These are phyloP conservation scores for Enteromius fasciolatus DNA, from an alignment of 2,797 vertebrate species.

Conservation along the genomic window DNA sequence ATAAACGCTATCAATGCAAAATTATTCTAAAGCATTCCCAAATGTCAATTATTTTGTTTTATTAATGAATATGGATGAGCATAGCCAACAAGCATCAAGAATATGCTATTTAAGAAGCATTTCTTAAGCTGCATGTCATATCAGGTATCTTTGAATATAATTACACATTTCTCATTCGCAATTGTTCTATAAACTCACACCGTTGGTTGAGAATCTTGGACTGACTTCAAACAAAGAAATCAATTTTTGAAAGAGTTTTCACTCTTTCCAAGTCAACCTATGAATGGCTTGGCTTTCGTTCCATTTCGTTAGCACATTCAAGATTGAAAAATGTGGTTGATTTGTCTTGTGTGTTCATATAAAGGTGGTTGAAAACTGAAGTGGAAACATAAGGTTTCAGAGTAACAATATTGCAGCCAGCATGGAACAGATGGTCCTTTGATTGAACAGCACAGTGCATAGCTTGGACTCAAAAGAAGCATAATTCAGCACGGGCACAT, in stretches of 20 bases:
- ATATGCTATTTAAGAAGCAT: neutral
- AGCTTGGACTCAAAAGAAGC: constrained; percentile 25
- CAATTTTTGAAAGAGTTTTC: neutral
- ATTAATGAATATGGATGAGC: neutral
- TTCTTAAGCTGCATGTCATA: neutral
- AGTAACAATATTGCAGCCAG: constrained; percentile 1
- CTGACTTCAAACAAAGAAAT: neutral
- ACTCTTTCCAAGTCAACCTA: neutral
- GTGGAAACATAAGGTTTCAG: constrained; percentile 30
- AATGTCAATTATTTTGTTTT: neutral
- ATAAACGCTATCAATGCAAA: neutral
- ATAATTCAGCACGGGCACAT: neutral
- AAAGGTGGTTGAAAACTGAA: constrained; percentile 17
- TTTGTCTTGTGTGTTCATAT: neutral
- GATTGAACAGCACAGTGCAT: constrained; percentile 34
- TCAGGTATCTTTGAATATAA: neutral
- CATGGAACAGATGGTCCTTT: constrained; percentile 39
- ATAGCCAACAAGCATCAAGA: neutral
- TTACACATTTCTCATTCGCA: neutral
- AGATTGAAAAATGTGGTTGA: neutral
- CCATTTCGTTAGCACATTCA: neutral
- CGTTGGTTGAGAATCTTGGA: neutral
- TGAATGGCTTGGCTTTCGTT: neutral
- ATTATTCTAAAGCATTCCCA: neutral
- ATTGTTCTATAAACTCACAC: neutral